These are phyloP conservation scores for Tragelaphus imberbis DNA, from an alignment of 2,113 vertebrate genomes.

Conservation along the genomic window DNA sequence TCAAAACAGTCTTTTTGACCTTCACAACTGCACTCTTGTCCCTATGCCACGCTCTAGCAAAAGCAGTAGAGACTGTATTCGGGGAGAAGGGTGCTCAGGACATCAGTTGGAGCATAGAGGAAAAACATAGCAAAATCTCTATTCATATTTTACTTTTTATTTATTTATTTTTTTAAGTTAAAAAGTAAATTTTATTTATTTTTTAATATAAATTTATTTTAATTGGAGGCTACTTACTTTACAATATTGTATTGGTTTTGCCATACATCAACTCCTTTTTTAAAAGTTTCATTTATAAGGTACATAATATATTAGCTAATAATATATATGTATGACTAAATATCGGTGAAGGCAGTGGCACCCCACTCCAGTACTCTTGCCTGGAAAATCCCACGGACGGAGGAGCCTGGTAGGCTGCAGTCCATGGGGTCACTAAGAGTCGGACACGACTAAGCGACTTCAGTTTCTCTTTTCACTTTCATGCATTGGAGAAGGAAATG, in stretches of 20 bases:
- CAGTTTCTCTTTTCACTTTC: too few relatives aligned
- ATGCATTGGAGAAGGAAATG: too few relatives aligned
- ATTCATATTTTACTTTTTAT: not conserved
- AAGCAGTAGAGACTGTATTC: not conserved
- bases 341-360: not conserved
- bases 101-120: not conserved
- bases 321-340: not conserved
- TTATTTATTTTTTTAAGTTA: too few relatives aligned
- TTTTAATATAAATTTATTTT: too few relatives aligned
- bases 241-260: too few relatives aligned
- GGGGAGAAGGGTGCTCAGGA: not conserved
- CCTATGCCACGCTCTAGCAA: fast-evolving
- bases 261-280: not conserved
- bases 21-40: not conserved
- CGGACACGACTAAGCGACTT: too few relatives aligned
- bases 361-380: too few relatives aligned
- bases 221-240: too few relatives aligned
- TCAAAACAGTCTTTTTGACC: not conserved
- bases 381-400: too few relatives aligned
- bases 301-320: not conserved
- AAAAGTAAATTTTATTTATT: too few relatives aligned
- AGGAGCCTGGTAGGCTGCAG: too few relatives aligned
- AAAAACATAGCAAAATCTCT: not conserved
- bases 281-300: not conserved
- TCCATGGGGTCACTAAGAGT: too few relatives aligned